Conservation (phyloP, 2,888 invertebrate genomes). For the Drymonia ruficornis region DNA sequence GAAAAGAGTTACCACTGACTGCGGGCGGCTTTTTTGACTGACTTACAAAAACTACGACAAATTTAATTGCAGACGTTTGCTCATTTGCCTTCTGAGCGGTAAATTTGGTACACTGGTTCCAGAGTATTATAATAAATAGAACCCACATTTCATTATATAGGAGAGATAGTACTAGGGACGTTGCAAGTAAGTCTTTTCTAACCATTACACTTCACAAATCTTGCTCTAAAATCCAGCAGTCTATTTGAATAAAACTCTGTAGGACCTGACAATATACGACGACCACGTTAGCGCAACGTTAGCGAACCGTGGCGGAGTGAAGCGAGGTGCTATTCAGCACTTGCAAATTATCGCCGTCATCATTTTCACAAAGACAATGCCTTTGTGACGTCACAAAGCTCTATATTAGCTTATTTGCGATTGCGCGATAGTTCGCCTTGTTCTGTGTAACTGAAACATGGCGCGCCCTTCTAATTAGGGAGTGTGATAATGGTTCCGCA, state of each 20-base stretch:
- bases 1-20: too few relatives aligned
- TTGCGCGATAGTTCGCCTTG: constrained; percentile 40
- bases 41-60: too few relatives aligned
- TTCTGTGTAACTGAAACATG: constrained; percentile 39
- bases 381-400: constrained; percentile 37
- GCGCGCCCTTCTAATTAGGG: constrained; percentile 64
- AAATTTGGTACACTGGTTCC: too few relatives aligned
- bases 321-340: constrained; percentile 24
- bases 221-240: background rate
- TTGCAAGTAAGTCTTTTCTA: too few relatives aligned
- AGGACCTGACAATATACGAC: constrained; percentile 14
- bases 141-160: too few relatives aligned
- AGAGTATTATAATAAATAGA: too few relatives aligned
- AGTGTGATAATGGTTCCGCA: constrained; percentile 54
- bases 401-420: constrained; percentile 34
- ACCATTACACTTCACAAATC: too few relatives aligned
- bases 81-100: too few relatives aligned
- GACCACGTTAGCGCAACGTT: constrained; percentile 13
- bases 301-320: constrained; percentile 14
- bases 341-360: constrained; percentile 39
- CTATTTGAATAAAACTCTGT: constrained; percentile 3
- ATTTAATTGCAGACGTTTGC: too few relatives aligned
- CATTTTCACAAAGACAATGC: constrained; percentile 40
- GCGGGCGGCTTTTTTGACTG: too few relatives aligned
- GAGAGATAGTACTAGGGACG: too few relatives aligned